These are phyloP conservation scores for Chloroceryle aenea DNA, from an alignment of 2,113 vertebrate genomes.

Conservation along the genomic window DNA sequence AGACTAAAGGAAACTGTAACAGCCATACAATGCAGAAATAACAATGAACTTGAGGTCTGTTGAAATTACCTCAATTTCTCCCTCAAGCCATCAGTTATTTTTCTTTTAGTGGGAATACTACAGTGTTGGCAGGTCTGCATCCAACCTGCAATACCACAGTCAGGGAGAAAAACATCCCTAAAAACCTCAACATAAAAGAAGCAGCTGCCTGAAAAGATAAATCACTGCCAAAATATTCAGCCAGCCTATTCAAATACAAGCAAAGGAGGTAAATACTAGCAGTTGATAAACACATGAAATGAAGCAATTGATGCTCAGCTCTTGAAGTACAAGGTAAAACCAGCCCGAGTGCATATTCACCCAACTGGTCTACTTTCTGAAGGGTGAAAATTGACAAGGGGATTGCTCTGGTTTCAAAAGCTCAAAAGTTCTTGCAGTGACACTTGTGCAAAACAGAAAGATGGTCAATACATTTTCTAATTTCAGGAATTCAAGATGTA, in stretches of 20 bases:
- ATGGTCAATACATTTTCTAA: neutral
- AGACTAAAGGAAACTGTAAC: neutral
- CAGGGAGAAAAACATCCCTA: conserved; percentile 27
- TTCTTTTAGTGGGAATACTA: neutral
- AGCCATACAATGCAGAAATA: conserved; percentile 12
- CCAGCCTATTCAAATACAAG: conserved; percentile 44
- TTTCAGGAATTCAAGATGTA: neutral
- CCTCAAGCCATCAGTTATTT: conserved; percentile 1
- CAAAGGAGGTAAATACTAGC: conserved; percentile 20
- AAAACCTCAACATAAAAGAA: conserved; percentile 57
- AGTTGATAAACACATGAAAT: conserved; percentile 20
- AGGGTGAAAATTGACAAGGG: neutral
- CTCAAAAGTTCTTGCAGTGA: neutral
- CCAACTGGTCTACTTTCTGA: neutral
- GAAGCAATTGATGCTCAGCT: neutral
- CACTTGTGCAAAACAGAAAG: neutral
- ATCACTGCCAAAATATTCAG: conserved; percentile 49
- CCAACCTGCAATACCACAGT: neutral
- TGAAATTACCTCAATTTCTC: conserved; percentile 31
- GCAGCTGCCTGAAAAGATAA: conserved; percentile 61
- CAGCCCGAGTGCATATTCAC: accelerated
- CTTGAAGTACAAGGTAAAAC: neutral
- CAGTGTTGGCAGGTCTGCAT: conserved; percentile 22
- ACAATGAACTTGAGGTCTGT: neutral
- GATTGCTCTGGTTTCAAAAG: neutral